Evolutionary conservation across 2,888 invertebrate genomes (phyloP).

Genomic region (Hemicrepidius hirtus): DNA sequence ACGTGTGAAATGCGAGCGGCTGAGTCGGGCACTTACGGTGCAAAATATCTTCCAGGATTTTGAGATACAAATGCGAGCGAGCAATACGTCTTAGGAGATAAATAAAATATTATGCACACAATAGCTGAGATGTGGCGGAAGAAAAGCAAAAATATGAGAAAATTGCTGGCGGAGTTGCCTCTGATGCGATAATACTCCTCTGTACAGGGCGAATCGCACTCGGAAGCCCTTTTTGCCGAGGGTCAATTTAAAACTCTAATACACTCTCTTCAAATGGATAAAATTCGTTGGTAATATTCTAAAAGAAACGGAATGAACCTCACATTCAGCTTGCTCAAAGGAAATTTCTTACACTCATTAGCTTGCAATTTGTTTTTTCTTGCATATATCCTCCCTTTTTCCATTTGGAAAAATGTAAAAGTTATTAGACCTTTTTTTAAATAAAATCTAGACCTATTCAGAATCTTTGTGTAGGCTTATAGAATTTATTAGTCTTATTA

Average conservation of each 20-base stretch:
- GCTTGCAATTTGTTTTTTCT: too few relatives aligned
- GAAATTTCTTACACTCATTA: too few relatives aligned
- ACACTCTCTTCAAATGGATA: slow-evolving; percentile 3
- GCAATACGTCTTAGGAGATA: slow-evolving; percentile 47
- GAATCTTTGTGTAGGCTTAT: too few relatives aligned
- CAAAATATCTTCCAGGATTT: slow-evolving; percentile 54
- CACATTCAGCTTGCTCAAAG: neutral
- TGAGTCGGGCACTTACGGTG: slow-evolving; percentile 44
- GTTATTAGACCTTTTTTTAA: too few relatives aligned
- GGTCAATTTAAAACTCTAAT: slow-evolving; percentile 28
- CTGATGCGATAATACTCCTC: slow-evolving; percentile 17
- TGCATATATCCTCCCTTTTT: neutral
- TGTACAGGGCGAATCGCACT: slow-evolving; percentile 23
- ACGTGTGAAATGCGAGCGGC: slow-evolving; percentile 61
- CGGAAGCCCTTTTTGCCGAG: slow-evolving; percentile 9
- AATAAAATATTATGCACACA: slow-evolving; percentile 51
- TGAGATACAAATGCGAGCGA: slow-evolving; percentile 44
- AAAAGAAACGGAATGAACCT: neutral
- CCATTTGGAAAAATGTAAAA: neutral
- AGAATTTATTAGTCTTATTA: too few relatives aligned
- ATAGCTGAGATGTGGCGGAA: slow-evolving; percentile 34
- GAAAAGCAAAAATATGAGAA: slow-evolving; percentile 25
- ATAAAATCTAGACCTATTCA: too few relatives aligned
- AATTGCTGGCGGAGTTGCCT: slow-evolving; percentile 23
- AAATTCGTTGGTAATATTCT: neutral